Base-by-base conservation (phyloP, 2,113 vertebrate species). In the Hippocampus barbouri region DNA sequence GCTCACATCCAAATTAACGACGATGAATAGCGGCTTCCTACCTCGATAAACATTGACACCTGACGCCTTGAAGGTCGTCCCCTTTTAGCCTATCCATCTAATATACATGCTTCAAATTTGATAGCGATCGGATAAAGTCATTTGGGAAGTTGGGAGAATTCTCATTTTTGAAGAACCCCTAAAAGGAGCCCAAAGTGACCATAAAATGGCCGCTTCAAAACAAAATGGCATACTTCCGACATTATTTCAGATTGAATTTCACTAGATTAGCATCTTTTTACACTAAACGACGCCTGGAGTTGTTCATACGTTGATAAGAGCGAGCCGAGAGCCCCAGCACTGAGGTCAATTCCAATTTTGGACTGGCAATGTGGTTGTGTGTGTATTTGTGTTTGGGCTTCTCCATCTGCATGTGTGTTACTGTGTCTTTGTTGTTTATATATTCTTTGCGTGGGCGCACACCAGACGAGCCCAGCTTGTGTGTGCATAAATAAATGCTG, bases 401-500 rank as follows among this genome's bases (percentile, higher is more conserved):
- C 73, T 45, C 69, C 77, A 74, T 83, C 79, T 88, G 83, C 51
- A 68, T 75, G 84, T 63, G 70, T 72, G 74, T 60, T 73, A 53
- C 93, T 74, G 74, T 38, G 38, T 57, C 21, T 71, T 61, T 76
- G 69, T 76, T 85, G 74, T 94, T 91, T 94, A 95, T 95, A 85
- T 72, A 76, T 34, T 68, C 30, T 68, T 71, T 79, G 76, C 76
- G 79, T 79, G 80, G 66, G 72, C 87, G 82, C 88, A 87, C 88
- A 89, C 82, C 81, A 89, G 80, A 88, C 79, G 30, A 82, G n/a
- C 76, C 79, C 72, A 74, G 77, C 84, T 86, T 89, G 77, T 77
- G 68, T 89, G 81, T 86, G 68, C 70, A 85, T 91, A 92, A 92
- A 92, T 91, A 92, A 92, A 91, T 83, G 83, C 64, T 81, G 62